A percentile compares a stretch with the other conserved stretches of the same genome.
These are phyloP conservation scores for Salvelinus sp. DNA, from an alignment of 2,113 vertebrate genomes.

Conservation along the genomic window DNA sequence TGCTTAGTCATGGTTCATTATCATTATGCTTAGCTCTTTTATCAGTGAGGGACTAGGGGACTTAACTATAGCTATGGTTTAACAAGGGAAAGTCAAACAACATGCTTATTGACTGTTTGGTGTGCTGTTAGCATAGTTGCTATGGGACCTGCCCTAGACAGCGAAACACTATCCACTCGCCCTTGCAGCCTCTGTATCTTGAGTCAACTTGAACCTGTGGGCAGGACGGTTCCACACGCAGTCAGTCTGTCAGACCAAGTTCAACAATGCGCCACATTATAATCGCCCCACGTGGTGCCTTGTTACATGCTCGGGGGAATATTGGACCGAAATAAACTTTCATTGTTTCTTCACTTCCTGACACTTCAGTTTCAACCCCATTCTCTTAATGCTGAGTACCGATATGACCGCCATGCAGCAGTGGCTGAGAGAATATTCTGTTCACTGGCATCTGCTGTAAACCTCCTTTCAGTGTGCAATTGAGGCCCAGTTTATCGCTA, in stretches of 20 bases:
- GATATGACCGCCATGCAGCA: no score
- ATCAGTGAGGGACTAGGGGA: not conserved
- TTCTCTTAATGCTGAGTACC: no score
- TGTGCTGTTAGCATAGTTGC: not conserved
- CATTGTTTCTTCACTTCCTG: not conserved
- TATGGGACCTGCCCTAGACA: not conserved
- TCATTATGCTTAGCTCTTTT: not conserved
- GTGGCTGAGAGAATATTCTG: no score
- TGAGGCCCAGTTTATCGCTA: no score
- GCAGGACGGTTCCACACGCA: not conserved
- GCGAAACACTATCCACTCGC: not conserved
- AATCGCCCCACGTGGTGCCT: not conserved
- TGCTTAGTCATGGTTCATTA: not conserved
- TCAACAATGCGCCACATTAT: not conserved
- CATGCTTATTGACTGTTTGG: not conserved
- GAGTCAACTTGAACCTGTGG: not conserved
- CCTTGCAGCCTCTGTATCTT: not conserved
- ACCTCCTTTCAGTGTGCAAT: no score
- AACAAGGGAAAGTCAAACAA: constrained; percentile 3
- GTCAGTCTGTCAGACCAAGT: not conserved
- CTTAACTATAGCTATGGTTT: not conserved
- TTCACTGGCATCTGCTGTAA: no score
- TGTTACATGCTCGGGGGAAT: not conserved
- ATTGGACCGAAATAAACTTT: not conserved
- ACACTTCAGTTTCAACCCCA: not conserved